These are phyloP conservation scores for Himalopsyche anomala DNA, from an alignment of 2,888 invertebrate genomes.

Conservation along the genomic window DNA sequence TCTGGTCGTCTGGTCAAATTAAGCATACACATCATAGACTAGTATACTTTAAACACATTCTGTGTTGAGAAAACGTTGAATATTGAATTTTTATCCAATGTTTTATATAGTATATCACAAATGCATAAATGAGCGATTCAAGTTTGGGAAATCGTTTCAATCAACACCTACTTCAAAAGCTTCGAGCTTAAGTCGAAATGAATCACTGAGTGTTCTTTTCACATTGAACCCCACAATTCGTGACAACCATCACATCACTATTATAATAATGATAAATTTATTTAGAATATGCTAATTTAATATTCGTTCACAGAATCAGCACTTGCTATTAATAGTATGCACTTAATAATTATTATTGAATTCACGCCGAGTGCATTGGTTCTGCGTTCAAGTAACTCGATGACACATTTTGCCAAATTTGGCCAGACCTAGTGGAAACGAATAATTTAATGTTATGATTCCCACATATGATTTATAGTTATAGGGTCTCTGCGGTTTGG, in stretches of 20 bases:
- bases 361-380: neutral
- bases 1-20: too few species aligned
- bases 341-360: constrained; percentile 3
- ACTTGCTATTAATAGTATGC: constrained; percentile 5
- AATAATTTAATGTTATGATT: too few species aligned
- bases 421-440: neutral
- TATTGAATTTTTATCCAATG: too few species aligned
- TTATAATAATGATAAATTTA: neutral
- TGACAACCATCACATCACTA: constrained; percentile 8
- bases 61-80: too few species aligned
- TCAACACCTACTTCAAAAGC: constrained; percentile 6
- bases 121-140: neutral
- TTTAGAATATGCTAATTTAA: constrained; percentile 19
- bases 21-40: too few species aligned
- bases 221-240: constrained; percentile 2
- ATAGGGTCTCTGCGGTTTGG: too few species aligned
- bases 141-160: neutral
- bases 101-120: too few species aligned
- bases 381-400: neutral
- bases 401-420: constrained; percentile 32
- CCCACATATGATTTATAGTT: too few species aligned
- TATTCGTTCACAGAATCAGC: neutral
- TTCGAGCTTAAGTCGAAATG: constrained; percentile 1
- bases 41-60: too few species aligned
- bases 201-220: neutral